phyloP scores from a whole-genome alignment of 2,888 invertebrate species.

The Disparrhopalites patrizii region DNA sequence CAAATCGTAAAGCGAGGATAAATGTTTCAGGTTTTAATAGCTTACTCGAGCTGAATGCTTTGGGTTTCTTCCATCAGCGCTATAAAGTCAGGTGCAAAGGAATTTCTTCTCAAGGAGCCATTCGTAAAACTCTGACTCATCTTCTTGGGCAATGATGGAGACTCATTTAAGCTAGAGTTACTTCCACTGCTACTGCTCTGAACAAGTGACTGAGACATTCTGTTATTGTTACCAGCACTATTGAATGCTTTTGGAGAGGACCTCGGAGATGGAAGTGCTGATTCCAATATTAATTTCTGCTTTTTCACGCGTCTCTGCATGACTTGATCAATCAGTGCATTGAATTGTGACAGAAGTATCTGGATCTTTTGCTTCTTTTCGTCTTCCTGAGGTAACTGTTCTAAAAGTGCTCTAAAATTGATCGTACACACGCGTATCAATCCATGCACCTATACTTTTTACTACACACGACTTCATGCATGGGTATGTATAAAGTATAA shows the following conservation, averaged over 20 bases:
- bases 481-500: background rate
- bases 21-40: too few relatives aligned
- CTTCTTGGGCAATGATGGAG: background rate
- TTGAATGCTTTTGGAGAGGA: background rate
- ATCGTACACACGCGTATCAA: background rate
- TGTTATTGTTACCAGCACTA: background rate
- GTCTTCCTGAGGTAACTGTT: background rate
- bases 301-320: conserved; percentile 2
- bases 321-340: conserved; percentile 8
- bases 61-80: conserved; percentile 10
- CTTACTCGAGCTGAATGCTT: background rate
- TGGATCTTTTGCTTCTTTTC: conserved; percentile 8
- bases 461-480: too few relatives aligned
- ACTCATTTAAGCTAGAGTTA: background rate
- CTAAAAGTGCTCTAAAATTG: background rate
- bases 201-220: background rate
- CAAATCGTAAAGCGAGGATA: too few relatives aligned
- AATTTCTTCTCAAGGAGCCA: background rate
- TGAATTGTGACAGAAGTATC: conserved; percentile 7
- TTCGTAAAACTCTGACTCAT: conserved; percentile 7
- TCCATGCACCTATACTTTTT: too few relatives aligned
- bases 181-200: background rate
- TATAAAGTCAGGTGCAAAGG: conserved; percentile 12
- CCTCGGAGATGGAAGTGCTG: background rate
- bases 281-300: conserved; percentile 1